Base-by-base conservation (phyloP, 2,888 invertebrate species). In the Tillus elongatus region DNA sequence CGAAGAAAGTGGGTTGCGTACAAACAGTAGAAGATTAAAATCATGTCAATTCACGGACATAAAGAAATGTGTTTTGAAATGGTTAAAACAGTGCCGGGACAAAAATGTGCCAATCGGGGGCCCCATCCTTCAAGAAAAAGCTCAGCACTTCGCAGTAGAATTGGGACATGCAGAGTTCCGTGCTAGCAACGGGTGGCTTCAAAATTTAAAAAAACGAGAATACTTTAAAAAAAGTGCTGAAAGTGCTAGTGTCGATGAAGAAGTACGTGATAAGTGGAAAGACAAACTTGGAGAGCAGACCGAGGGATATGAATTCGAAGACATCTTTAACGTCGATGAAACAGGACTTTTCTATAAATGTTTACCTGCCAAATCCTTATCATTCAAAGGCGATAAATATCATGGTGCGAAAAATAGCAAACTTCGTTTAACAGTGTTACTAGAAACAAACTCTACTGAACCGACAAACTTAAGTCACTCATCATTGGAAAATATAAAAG, bases 381-480 rank as follows among this genome's bases (percentile, higher is more conserved):
- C 41, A 34, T 49, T 47, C 31, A 45, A 50, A 45, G 34, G 40
- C 35, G 50, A 51, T 37, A 33, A 46, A 41, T 49, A 43, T 36
- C 16, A 41, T 43, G 45, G 42, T 26, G 42, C 45, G 9, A 42
- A 44, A 45, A 37, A 43, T 15, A 45, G 38, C 36, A 47, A 36
- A 36, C 43, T n/a, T n/a, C n/a, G n/a, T n/a, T n/a, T n/a, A n/a
- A n/a, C n/a, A n/a, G n/a, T n/a, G n/a, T n/a, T n/a, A 38, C 44
- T 45, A 34, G 41, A 34, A 39, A 40, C 41, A 44, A n/a, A 46
- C 37, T 41, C 30, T 37, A 39, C 46, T 37, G 44, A 33, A 46
- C 47, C 4, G 34, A 48, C 41, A 44, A 46, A 47, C 42, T 49
- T 4, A 43, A 45, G 33, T 43, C 44, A 41, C 40, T 47, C 40